Conservation (phyloP, 1,140 invertebrate species). For the Andrena cerasifolii region DNA sequence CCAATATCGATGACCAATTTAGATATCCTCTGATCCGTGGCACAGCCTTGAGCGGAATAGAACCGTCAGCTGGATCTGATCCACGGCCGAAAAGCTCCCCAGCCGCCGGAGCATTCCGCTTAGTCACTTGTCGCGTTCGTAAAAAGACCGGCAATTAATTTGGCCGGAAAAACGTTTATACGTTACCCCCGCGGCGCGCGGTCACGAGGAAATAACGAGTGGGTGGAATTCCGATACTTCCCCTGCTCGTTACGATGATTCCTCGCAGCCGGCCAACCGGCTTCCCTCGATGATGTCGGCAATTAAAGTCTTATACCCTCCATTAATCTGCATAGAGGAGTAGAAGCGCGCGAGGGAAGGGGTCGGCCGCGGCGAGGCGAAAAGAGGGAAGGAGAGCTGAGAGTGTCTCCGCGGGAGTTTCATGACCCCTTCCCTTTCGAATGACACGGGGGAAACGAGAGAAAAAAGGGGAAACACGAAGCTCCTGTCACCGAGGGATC, state of each 20-base stretch:
- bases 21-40: slow-evolving; percentile 42
- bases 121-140: slow-evolving; percentile 3
- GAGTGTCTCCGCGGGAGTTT: slow-evolving; percentile 66
- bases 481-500: slow-evolving; percentile 66
- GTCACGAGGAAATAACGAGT: slow-evolving; percentile 8
- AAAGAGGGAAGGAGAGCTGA: slow-evolving; percentile 13
- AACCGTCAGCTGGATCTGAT: slow-evolving; percentile 4
- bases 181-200: slow-evolving; percentile 1
- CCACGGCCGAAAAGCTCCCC: background rate
- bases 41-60: slow-evolving; percentile 4
- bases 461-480: slow-evolving; percentile 59
- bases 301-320: slow-evolving; percentile 73
- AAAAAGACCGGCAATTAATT: slow-evolving; percentile 31
- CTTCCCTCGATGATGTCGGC: slow-evolving; percentile 64
- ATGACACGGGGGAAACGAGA: slow-evolving; percentile 36
- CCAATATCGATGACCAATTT: slow-evolving; percentile 60
- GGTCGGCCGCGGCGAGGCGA: slow-evolving; percentile 37
- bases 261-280: slow-evolving; percentile 38
- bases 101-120: background rate
- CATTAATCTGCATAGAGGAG: slow-evolving; percentile 72
- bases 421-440: slow-evolving; percentile 47
- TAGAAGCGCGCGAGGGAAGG: background rate
- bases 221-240: slow-evolving; percentile 50
- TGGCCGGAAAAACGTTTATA: slow-evolving; percentile 31
- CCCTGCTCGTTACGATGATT: slow-evolving; percentile 48